Conservation (phyloP, 1,140 invertebrate genomes). For the Nylanderia fulva region DNA sequence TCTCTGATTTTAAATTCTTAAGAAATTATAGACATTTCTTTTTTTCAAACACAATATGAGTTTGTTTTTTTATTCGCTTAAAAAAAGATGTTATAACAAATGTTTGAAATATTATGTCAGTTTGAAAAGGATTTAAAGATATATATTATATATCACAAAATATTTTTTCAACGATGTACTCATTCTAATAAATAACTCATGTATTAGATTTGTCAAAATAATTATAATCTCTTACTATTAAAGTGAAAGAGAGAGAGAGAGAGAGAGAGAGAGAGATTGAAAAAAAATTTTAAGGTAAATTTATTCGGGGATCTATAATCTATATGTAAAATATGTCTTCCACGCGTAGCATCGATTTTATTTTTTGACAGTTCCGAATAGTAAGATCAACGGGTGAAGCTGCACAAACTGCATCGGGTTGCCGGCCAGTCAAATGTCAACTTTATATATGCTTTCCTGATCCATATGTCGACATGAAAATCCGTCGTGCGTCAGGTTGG, state of each 20-base stretch:
- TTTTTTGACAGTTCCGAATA: constrained; percentile 29
- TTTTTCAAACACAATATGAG: neutral
- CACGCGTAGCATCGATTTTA: constrained; percentile 3
- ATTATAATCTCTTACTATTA: neutral
- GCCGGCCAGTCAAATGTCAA: constrained; percentile 36
- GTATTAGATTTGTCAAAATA: neutral
- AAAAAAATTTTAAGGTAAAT: neutral
- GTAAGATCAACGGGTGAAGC: constrained; percentile 37
- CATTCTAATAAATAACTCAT: neutral
- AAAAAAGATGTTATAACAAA: neutral
- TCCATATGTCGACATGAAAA: constrained; percentile 56
- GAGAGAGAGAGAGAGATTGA: no score
- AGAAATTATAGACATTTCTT: constrained; percentile 25
- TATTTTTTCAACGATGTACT: neutral
- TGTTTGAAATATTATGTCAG: neutral
- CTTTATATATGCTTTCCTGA: constrained; percentile 41
- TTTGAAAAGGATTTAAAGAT: neutral
- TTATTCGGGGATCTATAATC: no score
- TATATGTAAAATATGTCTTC: constrained; percentile 24
- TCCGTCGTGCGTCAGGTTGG: constrained; percentile 50
- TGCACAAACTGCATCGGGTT: constrained; percentile 39
- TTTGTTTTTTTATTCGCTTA: constrained; percentile 13
- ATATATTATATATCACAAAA: neutral
- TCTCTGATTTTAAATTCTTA: constrained; percentile 44
- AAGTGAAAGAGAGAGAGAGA: no score